phyloP scores from a whole-genome alignment of 2,888 invertebrate genomes.

The Lacanobia oleracea region DNA sequence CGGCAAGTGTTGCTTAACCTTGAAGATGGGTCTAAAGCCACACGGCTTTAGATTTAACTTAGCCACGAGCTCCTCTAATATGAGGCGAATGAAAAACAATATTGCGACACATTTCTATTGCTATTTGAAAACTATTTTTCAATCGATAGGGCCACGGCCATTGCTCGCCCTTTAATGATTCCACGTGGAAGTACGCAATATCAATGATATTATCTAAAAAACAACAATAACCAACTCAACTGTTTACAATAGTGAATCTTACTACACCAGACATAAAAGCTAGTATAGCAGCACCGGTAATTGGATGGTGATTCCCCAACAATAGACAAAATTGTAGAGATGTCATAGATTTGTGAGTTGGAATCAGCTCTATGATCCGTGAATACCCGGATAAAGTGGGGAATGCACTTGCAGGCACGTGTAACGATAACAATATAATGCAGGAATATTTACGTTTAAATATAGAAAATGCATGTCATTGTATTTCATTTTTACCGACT shows the following conservation, averaged over 20 bases:
- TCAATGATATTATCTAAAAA: constrained; percentile 7
- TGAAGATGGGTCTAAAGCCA: too few species aligned
- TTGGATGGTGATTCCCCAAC: constrained; percentile 42
- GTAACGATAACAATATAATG: not conserved
- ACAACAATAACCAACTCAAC: constrained; percentile 8
- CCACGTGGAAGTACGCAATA: constrained; percentile 18
- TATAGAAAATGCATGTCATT: not conserved
- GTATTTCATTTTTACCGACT: too few species aligned
- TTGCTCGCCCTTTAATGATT: not conserved
- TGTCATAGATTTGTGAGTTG: constrained; percentile 18
- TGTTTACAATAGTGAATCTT: constrained; percentile 32
- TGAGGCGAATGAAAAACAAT: not conserved
- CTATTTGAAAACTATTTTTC: constrained; percentile 15
- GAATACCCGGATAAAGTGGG: constrained; percentile 25
- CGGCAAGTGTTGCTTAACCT: not conserved
- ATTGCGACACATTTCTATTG: constrained; percentile 5
- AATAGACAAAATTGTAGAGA: constrained; percentile 44
- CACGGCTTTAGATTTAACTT: not conserved
- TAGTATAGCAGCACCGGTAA: not conserved
- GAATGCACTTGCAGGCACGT: constrained; percentile 7
- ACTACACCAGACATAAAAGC: not conserved
- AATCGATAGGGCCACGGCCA: constrained; percentile 8
- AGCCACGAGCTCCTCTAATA: not conserved
- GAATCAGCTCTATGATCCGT: constrained; percentile 32
- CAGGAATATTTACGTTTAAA: not conserved